Conservation (phyloP, 2,888 invertebrate genomes). For the Drosophila pseudotalamancana region DNA sequence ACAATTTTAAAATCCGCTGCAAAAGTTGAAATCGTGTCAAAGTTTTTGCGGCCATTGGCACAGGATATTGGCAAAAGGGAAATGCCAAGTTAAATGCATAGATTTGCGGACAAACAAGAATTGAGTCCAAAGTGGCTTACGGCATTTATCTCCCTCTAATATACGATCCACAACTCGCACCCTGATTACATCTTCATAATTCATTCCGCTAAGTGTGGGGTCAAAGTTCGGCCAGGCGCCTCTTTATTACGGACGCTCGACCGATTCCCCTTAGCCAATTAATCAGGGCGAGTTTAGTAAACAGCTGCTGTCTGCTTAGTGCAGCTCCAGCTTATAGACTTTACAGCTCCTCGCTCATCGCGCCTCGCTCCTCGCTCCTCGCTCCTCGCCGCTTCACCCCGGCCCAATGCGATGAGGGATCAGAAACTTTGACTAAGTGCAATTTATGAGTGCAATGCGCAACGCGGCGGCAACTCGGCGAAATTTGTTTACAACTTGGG, state of each 20-base stretch:
- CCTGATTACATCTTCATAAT: slow-evolving; percentile 43
- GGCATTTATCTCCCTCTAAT: neutral
- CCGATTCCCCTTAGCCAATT: slow-evolving; percentile 58
- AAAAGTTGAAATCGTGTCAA: slow-evolving; percentile 63
- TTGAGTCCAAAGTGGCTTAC: slow-evolving; percentile 20
- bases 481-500: slow-evolving; percentile 80
- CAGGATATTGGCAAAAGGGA: slow-evolving; percentile 37
- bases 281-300: slow-evolving; percentile 65
- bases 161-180: neutral
- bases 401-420: slow-evolving; percentile 12
- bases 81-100: slow-evolving; percentile 59
- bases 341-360: slow-evolving; percentile 45
- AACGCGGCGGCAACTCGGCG: slow-evolving; percentile 59
- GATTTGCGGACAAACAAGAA: slow-evolving; percentile 38
- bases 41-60: slow-evolving; percentile 40
- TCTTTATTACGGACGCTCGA: slow-evolving; percentile 26
- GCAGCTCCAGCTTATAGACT: slow-evolving; percentile 67
- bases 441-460: slow-evolving; percentile 73
- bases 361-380: no score
- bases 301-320: slow-evolving; percentile 62
- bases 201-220: slow-evolving; percentile 12
- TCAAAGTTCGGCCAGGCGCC: slow-evolving; percentile 15
- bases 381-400: slow-evolving; percentile 28
- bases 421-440: slow-evolving; percentile 72
- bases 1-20: slow-evolving; percentile 57